Evolutionary conservation across 2,797 vertebrate species (phyloP), one percentile per base, ranked within the genome.

Genomic region (Petrocephalus schoutedeni): DNA sequence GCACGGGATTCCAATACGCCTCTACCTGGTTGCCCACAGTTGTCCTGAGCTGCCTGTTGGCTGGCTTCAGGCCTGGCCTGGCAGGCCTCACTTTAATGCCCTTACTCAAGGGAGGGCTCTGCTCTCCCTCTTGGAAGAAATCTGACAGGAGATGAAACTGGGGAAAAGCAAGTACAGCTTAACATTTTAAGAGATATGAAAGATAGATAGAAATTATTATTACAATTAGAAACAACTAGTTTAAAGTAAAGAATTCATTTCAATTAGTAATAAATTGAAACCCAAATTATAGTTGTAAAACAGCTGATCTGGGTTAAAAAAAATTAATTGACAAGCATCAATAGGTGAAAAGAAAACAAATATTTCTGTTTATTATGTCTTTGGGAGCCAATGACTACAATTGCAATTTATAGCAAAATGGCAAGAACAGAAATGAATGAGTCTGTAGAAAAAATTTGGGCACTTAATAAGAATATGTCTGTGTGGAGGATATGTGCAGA

Each of bases 1-100:
- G n/a, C 16, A 80, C 16, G n/a, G 74, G 19, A 21, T 4, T 49
- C 16, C 21, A 41, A 49, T 0, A 49, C 19, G 41, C 74, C 0
- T 16, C 74, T n/a, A 99, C 98, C 98, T 99, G 98, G 93, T 94
- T 96, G 92, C 98, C 98, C 51, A 99, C 98, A 0, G 98, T 98
- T 12, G 94, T 96, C 86, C 97, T 96, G 87, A 98, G 95, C 87
- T 99, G 97, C 91, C 97, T 99, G 93, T 97, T 99, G 91, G 95
- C 92, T 0, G 97, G 90, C 91, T 97, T 99, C 89, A 97, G 90
- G 85, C 92, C 92, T 1, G 97, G 97, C 86, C 96, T 95, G 77
- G 98, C 97, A 41, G 98, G 94, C 91, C 95, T 97, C 87, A 99
- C 95, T 89, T 93, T 97, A 87, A 99, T 94, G 2, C 91, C 80